These are phyloP conservation scores for Drosophila santomea DNA, from an alignment of 1,140 invertebrate species.

Conservation along the genomic window DNA sequence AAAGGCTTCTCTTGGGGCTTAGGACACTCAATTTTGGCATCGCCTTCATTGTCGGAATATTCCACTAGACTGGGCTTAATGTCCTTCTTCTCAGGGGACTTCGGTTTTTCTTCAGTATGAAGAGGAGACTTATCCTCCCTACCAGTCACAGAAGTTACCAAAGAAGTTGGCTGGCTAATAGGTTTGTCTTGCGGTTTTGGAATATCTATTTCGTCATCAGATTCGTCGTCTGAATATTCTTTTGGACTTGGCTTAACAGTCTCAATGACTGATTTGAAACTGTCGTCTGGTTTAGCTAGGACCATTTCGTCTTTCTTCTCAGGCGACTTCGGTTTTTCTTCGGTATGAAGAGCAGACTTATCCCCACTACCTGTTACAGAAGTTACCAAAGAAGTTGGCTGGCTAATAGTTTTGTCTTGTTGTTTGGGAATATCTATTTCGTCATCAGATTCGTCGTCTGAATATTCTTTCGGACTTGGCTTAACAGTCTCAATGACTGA, in stretches of 20 bases:
- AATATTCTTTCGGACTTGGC: neutral
- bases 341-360: neutral
- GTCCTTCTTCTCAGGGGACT: neutral
- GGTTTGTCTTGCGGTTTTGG: neutral
- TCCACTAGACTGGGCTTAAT: neutral
- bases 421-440: neutral
- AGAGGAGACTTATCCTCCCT: slow-evolving; percentile 12
- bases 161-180: neutral
- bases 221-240: neutral
- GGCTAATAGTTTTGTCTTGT: neutral
- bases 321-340: neutral
- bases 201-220: neutral
- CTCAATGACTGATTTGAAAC: neutral
- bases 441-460: neutral
- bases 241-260: neutral
- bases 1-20: neutral
- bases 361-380: neutral
- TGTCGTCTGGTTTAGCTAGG: neutral
- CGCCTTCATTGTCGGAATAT: neutral
- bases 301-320: neutral
- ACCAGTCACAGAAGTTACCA: neutral
- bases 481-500: neutral
- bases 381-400: neutral
- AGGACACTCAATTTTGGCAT: neutral
- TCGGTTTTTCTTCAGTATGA: neutral